Conservation (phyloP, 1,140 invertebrate species). For the Saxidomus purpurata region DNA sequence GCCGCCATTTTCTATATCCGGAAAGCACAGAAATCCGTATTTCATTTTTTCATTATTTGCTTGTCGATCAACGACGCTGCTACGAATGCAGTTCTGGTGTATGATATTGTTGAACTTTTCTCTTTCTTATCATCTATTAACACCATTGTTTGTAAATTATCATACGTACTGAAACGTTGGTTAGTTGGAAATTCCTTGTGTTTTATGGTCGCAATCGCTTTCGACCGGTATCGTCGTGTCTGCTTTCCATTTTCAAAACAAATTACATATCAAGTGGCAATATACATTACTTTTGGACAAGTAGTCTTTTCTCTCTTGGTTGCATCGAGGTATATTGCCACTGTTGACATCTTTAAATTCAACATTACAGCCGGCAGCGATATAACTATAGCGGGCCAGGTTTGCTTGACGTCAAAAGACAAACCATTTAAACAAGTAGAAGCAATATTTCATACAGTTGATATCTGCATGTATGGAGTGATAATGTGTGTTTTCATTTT, state of each 20-base stretch:
- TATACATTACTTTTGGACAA: neutral
- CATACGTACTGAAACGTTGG: too few species aligned
- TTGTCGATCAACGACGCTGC: too few species aligned
- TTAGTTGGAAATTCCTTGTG: too few species aligned
- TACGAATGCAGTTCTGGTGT: too few species aligned
- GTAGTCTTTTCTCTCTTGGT: neutral
- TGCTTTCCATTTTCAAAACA: neutral
- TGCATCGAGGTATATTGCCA: neutral
- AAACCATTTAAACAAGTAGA: neutral
- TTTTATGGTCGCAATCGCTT: neutral
- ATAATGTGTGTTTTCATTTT: neutral
- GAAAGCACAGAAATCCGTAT: too few species aligned
- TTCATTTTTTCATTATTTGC: too few species aligned
- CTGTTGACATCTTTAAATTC: neutral
- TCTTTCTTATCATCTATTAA: too few species aligned
- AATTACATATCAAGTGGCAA: neutral
- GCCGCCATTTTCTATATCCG: too few species aligned
- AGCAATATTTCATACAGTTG: neutral
- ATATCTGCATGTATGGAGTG: neutral
- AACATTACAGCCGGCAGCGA: neutral
- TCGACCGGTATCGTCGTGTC: neutral
- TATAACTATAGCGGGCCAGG: neutral
- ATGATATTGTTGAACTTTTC: too few species aligned
- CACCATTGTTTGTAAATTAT: too few species aligned
- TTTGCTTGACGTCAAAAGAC: neutral